Percentiles rank a stretch among this genome's conserved stretches.
phyloP scores from a whole-genome alignment of 2,113 vertebrate species.

The Petrocephalus microphthalmus region DNA sequence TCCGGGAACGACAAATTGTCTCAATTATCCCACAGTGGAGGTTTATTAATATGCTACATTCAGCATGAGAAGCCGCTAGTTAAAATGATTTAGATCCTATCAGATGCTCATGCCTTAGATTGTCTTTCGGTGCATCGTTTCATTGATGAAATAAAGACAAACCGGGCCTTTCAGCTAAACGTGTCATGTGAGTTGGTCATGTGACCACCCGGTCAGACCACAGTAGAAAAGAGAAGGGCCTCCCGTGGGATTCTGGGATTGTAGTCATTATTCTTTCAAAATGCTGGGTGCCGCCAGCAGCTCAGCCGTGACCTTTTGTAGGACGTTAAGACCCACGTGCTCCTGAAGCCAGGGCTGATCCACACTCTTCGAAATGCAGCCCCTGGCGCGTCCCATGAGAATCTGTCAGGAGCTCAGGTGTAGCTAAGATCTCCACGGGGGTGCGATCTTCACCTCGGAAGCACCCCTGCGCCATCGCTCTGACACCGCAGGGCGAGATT shows the following conservation, averaged over 20 bases:
- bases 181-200: background rate
- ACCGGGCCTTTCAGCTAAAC: background rate
- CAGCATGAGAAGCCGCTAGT: conserved; percentile 1
- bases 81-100: conserved; percentile 3
- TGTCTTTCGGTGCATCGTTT: background rate
- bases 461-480: background rate
- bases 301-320: background rate
- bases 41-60: conserved; percentile 14
- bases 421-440: background rate
- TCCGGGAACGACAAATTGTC: background rate
- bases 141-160: conserved; percentile 6
- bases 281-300: background rate
- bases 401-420: conserved; percentile 8
- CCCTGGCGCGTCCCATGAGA: background rate
- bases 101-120: conserved; percentile 13
- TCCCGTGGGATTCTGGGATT: background rate
- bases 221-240: background rate
- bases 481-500: conserved; percentile 9
- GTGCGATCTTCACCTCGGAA: background rate
- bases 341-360: background rate
- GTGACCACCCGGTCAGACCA: too few relatives aligned
- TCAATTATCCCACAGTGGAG: background rate
- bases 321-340: background rate
- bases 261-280: background rate
- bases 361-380: background rate